These are phyloP conservation scores for Cheilosia grossa DNA, from an alignment of 2,888 invertebrate species.

Conservation along the genomic window DNA sequence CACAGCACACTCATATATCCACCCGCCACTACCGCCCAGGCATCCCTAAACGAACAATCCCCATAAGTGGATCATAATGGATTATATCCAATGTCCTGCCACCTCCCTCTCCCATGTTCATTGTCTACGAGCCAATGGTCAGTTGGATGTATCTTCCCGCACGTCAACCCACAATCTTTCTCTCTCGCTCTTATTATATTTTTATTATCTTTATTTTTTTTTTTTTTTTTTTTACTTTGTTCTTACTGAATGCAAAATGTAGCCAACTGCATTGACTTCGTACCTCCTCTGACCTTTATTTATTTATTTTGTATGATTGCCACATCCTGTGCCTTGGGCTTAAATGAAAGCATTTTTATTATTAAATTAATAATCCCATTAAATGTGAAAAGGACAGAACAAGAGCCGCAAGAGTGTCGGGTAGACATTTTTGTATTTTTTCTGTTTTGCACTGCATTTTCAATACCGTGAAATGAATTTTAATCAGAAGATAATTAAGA, in stretches of 20 bases:
- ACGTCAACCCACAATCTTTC: background rate
- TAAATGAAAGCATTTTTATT: conserved; percentile 79
- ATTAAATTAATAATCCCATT: conserved; percentile 82
- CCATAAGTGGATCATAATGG: conserved; percentile 73
- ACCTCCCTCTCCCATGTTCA: conserved; percentile 1
- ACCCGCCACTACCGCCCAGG: background rate
- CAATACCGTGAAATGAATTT: conserved; percentile 68
- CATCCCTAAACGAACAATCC: conserved; percentile 56
- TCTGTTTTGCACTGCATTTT: conserved; percentile 3
- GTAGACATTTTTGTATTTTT: background rate
- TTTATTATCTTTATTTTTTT: conserved; percentile 8
- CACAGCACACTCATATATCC: conserved; percentile 5
- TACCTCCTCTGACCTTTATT: background rate
- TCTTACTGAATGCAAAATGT: conserved; percentile 39
- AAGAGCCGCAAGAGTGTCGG: conserved; percentile 1
- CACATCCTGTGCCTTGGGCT: conserved; percentile 74
- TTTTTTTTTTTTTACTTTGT: background rate
- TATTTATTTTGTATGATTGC: conserved; percentile 6
- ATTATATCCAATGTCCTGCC: conserved; percentile 43
- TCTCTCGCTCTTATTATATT: background rate
- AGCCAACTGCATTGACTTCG: conserved; percentile 26
- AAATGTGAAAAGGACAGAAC: conserved; percentile 25
- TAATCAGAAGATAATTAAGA: conserved; percentile 82
- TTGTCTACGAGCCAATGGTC: conserved; percentile 5
- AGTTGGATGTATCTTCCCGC: background rate